Evolutionary conservation across 2,797 vertebrate species (phyloP), one percentile per base, ranked within the genome.

Genomic region (Sebastes trivittatus): DNA sequence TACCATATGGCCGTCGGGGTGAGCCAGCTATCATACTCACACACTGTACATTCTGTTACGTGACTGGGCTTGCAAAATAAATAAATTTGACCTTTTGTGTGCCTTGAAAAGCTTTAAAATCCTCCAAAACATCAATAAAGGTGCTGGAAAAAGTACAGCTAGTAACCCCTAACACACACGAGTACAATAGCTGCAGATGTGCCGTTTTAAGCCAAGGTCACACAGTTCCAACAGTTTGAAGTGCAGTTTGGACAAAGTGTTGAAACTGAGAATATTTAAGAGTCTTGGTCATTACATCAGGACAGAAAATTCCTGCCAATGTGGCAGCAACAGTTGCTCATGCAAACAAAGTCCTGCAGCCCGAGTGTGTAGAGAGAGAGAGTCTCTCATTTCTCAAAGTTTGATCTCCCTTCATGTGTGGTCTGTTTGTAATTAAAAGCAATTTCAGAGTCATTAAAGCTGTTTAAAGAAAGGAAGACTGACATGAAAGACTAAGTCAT

Each of bases 1-100:
- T 71, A 97, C 97, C 68, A 99, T 99, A 91, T 99, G 98, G 98
- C 98, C 98, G 5, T 94, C 95, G 61, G 98, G 98, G 98, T 99
- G 77, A 97, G 97, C 42, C 76, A 71, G 55, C 69, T 42, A 52
- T 74, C 69, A 23, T 11, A 30, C 16, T 2, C 52, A 34, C 68
- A 16, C n/a, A 60, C 38, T 65, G 22, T 72, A 60, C 83, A 66
- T 32, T 56, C 34, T 78, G 54, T 68, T 38, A n/a, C n/a, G 8
- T 73, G 29, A 25, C 72, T 60, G 9, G 18, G 42, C 23, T 32
- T 77, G 32, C 30, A 74, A 75, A 74, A 62, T 56, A 54, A 25
- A 65, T 62, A 7, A 18, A 8, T 46, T 46, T 46, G n/a, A n/a
- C n/a, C 23, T 63, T 32, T n/a, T 20, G n/a, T 65, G 2, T 25